Conservation (phyloP, 2,888 invertebrate genomes). For the Spodoptera littoralis region DNA sequence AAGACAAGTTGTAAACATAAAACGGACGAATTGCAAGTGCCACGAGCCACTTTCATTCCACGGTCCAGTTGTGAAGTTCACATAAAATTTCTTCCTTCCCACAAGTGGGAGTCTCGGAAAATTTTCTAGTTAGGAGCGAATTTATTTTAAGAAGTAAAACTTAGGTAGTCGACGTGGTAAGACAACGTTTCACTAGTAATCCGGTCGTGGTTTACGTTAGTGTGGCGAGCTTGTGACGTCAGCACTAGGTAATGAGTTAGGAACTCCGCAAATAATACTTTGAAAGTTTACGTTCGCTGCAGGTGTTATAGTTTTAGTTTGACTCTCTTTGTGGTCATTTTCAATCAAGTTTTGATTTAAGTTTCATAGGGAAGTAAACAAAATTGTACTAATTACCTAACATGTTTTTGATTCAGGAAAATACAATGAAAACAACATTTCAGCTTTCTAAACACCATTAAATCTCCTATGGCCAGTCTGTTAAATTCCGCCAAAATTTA, state of each 20-base stretch:
- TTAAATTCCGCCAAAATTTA: no score
- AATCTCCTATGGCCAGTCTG: no score
- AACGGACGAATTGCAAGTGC: slow-evolving; percentile 21
- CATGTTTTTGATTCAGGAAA: no score
- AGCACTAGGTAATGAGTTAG: slow-evolving; percentile 59
- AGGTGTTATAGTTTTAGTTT: slow-evolving; percentile 17
- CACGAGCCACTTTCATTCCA: slow-evolving; percentile 4
- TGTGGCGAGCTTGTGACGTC: slow-evolving; percentile 46
- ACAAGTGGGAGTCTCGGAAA: slow-evolving; percentile 20
- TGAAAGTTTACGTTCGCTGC: slow-evolving; percentile 48
- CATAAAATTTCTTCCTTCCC: slow-evolving; percentile 50
- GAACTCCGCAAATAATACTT: slow-evolving; percentile 59
- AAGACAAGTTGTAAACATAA: slow-evolving; percentile 33
- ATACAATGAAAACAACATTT: no score
- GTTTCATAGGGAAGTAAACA: no score
- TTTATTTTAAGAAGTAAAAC: slow-evolving; percentile 61
- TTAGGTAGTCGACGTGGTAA: slow-evolving; percentile 36
- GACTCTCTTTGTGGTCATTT: slow-evolving; percentile 1
- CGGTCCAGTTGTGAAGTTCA: slow-evolving; percentile 41
- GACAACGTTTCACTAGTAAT: slow-evolving; percentile 51
- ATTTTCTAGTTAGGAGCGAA: slow-evolving; percentile 46
- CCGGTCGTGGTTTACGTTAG: slow-evolving; percentile 45
- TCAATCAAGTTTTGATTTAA: background rate
- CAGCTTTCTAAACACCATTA: no score
- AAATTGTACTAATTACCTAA: no score